Evolutionary conservation across 1,140 invertebrate species (phyloP), one percentile per base, ranked within the genome.

Genomic region (Lamellibrachia luymesi): DNA sequence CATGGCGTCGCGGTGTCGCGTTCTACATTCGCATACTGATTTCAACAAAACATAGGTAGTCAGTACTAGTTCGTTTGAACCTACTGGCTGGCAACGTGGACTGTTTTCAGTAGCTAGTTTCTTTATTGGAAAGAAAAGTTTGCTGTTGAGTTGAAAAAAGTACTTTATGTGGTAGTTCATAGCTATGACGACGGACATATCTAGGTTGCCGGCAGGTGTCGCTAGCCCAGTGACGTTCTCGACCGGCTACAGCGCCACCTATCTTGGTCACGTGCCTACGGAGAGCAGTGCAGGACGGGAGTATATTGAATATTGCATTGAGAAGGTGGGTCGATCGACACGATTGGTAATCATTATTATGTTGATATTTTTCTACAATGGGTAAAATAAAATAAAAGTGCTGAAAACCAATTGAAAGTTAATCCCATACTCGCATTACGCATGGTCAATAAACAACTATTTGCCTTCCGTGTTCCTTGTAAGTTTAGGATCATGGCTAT

Each of bases 231-330:
- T 80, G 64, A 80, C 91, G 6, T 50, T 91, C 91, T 4, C 51
- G 91, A 49, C 38, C 13, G 91, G 91, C 38, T 91, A 91, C 91
- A 91, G 91, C 49, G 49, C 91, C 49, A 91, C 91, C 6, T 91
- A 91, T n/a, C 13, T 91, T 13, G 91, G 91, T 51, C 38, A 51
- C 91, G 91, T 91, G 49, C 91, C 91, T 6, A 91, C 91, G 49
- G 91, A 91, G 91, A 80, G 17, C 64, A 80, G 64, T 80, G 64
- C 64, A 10, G 64, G 64, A 22, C 64, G 64, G 64, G 64, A 80
- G 4, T 80, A 80, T 17, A 80, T 80, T 17, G 64, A 80, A 10
- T 80, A 80, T 22, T 80, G 64, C 64, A 80, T 80, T 22, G 64
- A 80, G 64, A 80, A 80, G 64, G 64, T 80, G 64, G 64, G 64